Evolutionary conservation across 2,113 vertebrate species (phyloP).

Genomic region (Notothenia coriiceps): DNA sequence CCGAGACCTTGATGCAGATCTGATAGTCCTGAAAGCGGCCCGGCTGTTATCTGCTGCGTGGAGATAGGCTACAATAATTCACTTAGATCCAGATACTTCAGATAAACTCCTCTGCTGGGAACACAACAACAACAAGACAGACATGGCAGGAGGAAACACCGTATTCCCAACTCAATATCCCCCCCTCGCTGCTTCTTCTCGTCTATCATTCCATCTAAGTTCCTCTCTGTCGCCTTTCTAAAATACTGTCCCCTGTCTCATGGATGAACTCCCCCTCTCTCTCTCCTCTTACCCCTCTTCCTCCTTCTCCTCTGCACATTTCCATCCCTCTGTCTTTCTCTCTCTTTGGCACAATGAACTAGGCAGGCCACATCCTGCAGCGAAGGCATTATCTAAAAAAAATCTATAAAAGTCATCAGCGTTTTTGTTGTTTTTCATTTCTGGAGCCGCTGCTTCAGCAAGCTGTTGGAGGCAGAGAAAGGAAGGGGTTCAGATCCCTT

Average conservation of each 20-base stretch:
- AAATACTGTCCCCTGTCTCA: conserved; percentile 13
- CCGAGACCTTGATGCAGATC: conserved; percentile 75
- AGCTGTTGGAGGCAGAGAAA: not conserved
- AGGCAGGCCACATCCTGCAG: conserved; percentile 45
- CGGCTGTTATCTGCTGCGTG: conserved; percentile 64
- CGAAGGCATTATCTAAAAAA: conserved; percentile 45
- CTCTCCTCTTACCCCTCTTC: not conserved
- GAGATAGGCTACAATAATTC: conserved; percentile 73
- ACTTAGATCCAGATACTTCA: conserved; percentile 72
- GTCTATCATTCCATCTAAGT: conserved; percentile 45
- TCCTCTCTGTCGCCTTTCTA: conserved; percentile 20
- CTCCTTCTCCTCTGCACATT: conserved; percentile 36
- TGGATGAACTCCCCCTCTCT: conserved; percentile 16
- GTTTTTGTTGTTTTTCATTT: conserved; percentile 58
- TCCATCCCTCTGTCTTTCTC: not conserved
- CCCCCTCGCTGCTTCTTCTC: conserved; percentile 29
- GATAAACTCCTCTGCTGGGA: conserved; percentile 76
- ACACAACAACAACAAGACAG: conserved; percentile 59
- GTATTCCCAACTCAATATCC: conserved; percentile 48
- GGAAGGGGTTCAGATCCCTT: conserved; percentile 17
- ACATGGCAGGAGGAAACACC: conserved; percentile 51
- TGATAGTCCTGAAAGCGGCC: conserved; percentile 66
- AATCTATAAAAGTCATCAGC: conserved; percentile 57
- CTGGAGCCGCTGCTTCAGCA: conserved; percentile 46
- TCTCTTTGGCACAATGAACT: conserved; percentile 25